Evolutionary conservation across 2,888 invertebrate genomes (phyloP), one percentile per base, ranked within the genome.

Genomic region (Melanchra persicariae): DNA sequence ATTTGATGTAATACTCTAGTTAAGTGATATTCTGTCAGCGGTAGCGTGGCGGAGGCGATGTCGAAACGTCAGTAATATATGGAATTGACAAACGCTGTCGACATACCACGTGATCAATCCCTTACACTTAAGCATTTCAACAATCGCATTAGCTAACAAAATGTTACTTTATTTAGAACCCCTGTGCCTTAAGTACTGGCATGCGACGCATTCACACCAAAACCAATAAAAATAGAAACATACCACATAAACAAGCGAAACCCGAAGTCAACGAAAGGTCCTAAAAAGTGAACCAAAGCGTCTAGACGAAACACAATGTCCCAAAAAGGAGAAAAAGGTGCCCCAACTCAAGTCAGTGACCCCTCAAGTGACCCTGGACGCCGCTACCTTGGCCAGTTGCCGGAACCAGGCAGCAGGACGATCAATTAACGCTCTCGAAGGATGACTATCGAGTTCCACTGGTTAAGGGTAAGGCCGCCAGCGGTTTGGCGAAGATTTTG

Each of bases 371-470:
- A 70, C 69, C 77, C 70, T 63, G 63, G n/a, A 30, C 10, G 34
- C 77, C 52, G 77, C 43, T 70, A 74, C 61, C 49, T 59, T 55
- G 37, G 15, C 3, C 67, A n/a, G 61, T 22, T 68, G 70, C 58
- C 57, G 69, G 67, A 74, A 81, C n/a, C 51, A 47, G 37, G 24
- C 60, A 26, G 47, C n/a, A n/a, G 40, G 55, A 57, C 70, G 58
- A 77, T 77, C 74, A 82, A 82, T 82, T 80, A 82, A 80, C 65
- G 72, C 52, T 73, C 54, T 70, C 72, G 55, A 55, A 22, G 77
- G 65, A 82, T 82, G 66, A 72, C 68, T 74, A 77, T 81, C 81
- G 26, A 81, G 63, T 58, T 62, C 68, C 59, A 58, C 51, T 52
- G 26, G 19, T 19, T 61, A 47, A 26, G 47, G 22, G 52, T 58